Percentiles rank a stretch among this genome's conserved stretches.
Conservation (phyloP, 2,888 invertebrate species). For the Drosophila kambysellisi region DNA sequence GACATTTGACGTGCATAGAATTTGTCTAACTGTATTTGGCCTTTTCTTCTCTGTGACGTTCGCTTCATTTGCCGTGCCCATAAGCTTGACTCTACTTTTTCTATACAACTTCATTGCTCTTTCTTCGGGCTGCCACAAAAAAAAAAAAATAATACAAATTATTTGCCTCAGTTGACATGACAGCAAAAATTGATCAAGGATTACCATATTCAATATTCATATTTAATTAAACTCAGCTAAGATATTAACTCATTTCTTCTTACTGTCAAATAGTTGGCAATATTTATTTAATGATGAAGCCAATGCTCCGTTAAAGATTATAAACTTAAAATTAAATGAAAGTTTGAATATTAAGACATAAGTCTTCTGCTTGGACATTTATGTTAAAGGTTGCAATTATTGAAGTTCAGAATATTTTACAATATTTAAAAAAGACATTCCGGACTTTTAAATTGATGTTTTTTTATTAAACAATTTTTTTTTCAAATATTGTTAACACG, state of each 20-base stretch:
- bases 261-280: background rate
- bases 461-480: too few relatives aligned
- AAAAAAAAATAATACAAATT: background rate
- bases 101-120: slow-evolving; percentile 15
- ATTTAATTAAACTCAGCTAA: background rate
- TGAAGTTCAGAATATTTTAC: too few relatives aligned
- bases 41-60: slow-evolving; percentile 45
- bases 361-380: too few relatives aligned
- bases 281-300: background rate
- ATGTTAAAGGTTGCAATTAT: too few relatives aligned
- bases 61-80: slow-evolving; percentile 37
- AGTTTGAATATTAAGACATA: too few relatives aligned
- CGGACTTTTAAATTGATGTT: too few relatives aligned
- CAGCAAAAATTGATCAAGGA: background rate
- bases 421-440: too few relatives aligned
- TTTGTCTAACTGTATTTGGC: slow-evolving; percentile 77
- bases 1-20: slow-evolving; percentile 81
- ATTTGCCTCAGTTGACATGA: background rate
- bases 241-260: background rate
- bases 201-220: background rate
- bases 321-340: too few relatives aligned
- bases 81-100: slow-evolving; percentile 24
- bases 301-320: too few relatives aligned
- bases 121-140: slow-evolving; percentile 3
- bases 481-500: too few relatives aligned